These are phyloP conservation scores for Ceratotherium simum DNA, from an alignment of 2,113 vertebrate genomes.

Conservation along the genomic window DNA sequence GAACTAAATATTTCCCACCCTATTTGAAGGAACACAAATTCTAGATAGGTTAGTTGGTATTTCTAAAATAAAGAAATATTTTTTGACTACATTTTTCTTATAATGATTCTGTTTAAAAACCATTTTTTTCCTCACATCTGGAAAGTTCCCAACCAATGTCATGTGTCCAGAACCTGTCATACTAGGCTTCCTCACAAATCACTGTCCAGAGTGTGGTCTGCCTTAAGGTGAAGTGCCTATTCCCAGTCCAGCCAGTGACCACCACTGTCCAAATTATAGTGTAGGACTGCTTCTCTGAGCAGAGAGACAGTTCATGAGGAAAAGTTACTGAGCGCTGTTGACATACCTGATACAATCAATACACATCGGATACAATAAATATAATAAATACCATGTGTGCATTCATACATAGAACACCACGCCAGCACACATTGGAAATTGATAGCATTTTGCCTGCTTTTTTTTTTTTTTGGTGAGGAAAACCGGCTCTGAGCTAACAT, in stretches of 20 bases:
- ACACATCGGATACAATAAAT: not conserved
- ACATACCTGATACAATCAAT: not conserved
- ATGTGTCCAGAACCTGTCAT: not conserved
- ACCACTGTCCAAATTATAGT: not conserved
- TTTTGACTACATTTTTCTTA: not conserved
- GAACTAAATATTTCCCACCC: not conserved
- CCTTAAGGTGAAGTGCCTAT: not conserved
- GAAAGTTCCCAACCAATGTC: not conserved
- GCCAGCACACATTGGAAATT: not conserved
- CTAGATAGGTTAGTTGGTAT: not conserved
- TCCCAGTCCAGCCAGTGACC: not conserved
- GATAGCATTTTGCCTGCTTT: not conserved
- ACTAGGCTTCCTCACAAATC: not conserved
- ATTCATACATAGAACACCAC: not conserved
- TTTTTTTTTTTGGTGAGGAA: not conserved
- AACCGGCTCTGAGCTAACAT: too few species aligned
- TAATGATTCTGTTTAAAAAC: not conserved
- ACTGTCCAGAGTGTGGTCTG: not conserved
- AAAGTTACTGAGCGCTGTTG: not conserved
- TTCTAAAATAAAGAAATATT: not conserved
- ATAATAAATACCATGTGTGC: not conserved
- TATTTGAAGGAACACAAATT: not conserved
- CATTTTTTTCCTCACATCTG: not conserved
- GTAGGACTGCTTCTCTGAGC: not conserved
- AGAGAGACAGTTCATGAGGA: not conserved